Conservation (phyloP, 1,140 invertebrate species). For the Sycophila sp. region DNA sequence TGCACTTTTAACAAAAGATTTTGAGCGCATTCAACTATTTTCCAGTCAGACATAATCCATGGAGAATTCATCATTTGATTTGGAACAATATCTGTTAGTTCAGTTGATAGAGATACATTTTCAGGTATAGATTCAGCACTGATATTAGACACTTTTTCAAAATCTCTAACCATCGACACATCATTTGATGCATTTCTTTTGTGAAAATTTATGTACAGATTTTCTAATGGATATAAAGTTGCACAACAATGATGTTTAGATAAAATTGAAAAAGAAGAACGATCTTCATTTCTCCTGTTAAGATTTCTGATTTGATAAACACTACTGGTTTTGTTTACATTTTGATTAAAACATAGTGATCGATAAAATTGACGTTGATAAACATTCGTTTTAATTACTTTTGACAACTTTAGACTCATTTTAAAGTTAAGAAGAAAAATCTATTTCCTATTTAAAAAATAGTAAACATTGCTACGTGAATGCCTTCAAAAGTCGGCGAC, state of each 20-base stretch:
- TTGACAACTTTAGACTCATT: not conserved
- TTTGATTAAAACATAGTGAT: not conserved
- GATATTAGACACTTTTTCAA: not conserved
- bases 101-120: no score
- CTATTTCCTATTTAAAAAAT: not conserved
- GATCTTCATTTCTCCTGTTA: not conserved
- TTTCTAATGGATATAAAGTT: not conserved
- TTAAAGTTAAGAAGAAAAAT: not conserved
- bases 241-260: not conserved
- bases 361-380: conserved; percentile 2
- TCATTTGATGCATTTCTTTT: not conserved
- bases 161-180: not conserved
- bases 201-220: not conserved
- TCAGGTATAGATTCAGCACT: no score
- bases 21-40: conserved; percentile 73
- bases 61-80: no score
- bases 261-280: not conserved
- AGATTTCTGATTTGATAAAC: not conserved
- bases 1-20: conserved; percentile 75
- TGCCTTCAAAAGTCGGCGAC: no score
- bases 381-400: not conserved
- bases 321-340: conserved; percentile 10
- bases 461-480: not conserved
- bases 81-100: no score
- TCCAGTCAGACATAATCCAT: conserved; percentile 77